These are phyloP conservation scores for Echinarachnius parma DNA, from an alignment of 53 echinoderm and acorn worm species.

Conservation along the genomic window DNA sequence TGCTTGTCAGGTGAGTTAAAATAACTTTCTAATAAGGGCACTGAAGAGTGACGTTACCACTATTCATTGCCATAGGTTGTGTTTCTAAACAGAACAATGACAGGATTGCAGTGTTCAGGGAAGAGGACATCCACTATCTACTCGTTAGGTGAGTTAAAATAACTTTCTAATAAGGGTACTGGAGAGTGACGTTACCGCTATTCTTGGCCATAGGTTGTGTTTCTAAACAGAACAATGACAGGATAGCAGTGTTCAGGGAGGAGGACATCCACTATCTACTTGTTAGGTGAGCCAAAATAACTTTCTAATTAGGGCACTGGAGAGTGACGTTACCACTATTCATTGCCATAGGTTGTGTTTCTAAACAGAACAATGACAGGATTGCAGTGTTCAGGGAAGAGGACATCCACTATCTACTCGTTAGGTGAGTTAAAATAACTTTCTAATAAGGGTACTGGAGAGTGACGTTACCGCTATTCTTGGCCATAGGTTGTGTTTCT, in stretches of 20 bases:
- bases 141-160: slow-evolving; percentile 59
- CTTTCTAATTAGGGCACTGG: too few species aligned
- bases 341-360: too few species aligned
- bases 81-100: slow-evolving; percentile 52
- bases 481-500: too few species aligned
- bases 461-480: too few species aligned
- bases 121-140: slow-evolving; percentile 57
- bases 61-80: too few species aligned
- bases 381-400: slow-evolving; percentile 47
- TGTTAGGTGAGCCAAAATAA: slow-evolving; percentile 47
- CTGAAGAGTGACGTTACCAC: too few species aligned
- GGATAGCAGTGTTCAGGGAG: slow-evolving; percentile 38
- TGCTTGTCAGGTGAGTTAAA: slow-evolving; percentile 60
- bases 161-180: too few species aligned
- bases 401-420: slow-evolving; percentile 45
- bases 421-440: slow-evolving; percentile 52
- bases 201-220: too few species aligned
- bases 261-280: slow-evolving; percentile 51
- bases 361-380: slow-evolving; percentile 36
- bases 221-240: slow-evolving; percentile 39
- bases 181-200: too few species aligned
- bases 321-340: too few species aligned
- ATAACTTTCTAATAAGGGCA: too few species aligned
- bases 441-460: too few species aligned
- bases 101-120: slow-evolving; percentile 45